Evolutionary conservation across 2,113 vertebrate species (phyloP).

Genomic region (Python bivittatus): DNA sequence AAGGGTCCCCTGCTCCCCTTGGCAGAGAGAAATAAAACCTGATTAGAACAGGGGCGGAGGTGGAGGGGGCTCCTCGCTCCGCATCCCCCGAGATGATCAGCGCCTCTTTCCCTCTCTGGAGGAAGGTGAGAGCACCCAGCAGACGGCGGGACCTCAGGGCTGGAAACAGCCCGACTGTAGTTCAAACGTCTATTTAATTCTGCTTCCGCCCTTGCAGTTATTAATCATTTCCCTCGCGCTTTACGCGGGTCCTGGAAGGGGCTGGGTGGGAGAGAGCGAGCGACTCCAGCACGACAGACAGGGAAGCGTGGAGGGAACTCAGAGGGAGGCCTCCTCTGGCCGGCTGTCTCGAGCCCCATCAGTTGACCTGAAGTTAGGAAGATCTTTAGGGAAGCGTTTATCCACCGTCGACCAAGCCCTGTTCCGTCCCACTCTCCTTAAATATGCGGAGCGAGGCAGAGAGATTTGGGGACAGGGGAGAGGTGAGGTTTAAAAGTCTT

Average conservation of each 20-base stretch:
- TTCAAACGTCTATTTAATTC: background rate
- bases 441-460: slow-evolving; percentile 59
- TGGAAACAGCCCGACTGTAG: background rate
- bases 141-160: background rate
- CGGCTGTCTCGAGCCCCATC: background rate
- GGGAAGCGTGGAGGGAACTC: slow-evolving; percentile 16
- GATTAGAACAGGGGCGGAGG: background rate
- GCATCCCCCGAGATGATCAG: background rate
- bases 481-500: background rate
- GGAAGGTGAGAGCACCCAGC: background rate
- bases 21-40: background rate
- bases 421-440: background rate
- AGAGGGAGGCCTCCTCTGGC: background rate
- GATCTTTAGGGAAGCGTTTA: background rate
- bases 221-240: too few relatives aligned
- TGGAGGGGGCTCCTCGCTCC: background rate
- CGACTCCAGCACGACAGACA: background rate
- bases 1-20: background rate
- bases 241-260: slow-evolving; percentile 13
- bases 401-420: background rate
- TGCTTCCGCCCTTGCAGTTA: background rate
- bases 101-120: background rate
- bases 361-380: background rate
- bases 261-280: background rate
- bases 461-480: slow-evolving; percentile 36